A percentile compares a stretch with the other conserved stretches of the same genome.
phyloP scores from a whole-genome alignment of 1,140 invertebrate species.

The Drosophila arawakana region DNA sequence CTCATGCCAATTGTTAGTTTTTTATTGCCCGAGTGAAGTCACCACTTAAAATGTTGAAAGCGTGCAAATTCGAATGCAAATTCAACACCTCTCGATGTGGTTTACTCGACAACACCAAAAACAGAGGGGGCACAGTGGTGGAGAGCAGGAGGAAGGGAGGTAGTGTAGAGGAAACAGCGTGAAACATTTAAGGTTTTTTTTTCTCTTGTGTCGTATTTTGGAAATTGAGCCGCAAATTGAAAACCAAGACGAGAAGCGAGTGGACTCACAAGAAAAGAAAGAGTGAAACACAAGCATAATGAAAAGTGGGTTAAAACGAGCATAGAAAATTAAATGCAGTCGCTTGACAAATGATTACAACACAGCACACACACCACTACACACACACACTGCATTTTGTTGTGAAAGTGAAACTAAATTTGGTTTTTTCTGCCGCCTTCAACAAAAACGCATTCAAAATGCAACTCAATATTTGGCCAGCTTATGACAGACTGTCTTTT shows the following conservation, averaged over 20 bases:
- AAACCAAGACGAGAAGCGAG: slow-evolving; percentile 74
- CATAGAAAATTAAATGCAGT: slow-evolving; percentile 63
- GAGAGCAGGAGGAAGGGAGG: background rate
- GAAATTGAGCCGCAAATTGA: slow-evolving; percentile 76
- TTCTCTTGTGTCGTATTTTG: slow-evolving; percentile 37
- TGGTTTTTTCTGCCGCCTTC: slow-evolving; percentile 17
- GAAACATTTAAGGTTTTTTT: slow-evolving; percentile 58
- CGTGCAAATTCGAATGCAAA: slow-evolving; percentile 81
- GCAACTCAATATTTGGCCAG: slow-evolving; percentile 11
- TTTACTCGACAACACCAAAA: slow-evolving; percentile 50
- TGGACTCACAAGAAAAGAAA: slow-evolving; percentile 7
- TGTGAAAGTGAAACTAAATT: slow-evolving; percentile 72
- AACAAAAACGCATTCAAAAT: slow-evolving; percentile 46
- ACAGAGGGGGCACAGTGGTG: background rate
- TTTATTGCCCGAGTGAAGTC: slow-evolving; percentile 49
- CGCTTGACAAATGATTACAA: slow-evolving; percentile 42
- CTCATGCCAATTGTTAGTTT: slow-evolving; percentile 75
- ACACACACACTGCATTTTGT: slow-evolving; percentile 50
- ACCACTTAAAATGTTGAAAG: slow-evolving; percentile 69
- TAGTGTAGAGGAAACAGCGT: slow-evolving; percentile 16
- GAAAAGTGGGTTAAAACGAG: slow-evolving; percentile 77
- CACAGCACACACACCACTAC: slow-evolving; percentile 20
- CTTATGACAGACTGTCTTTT: background rate
- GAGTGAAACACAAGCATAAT: slow-evolving; percentile 29
- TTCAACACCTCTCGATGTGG: slow-evolving; percentile 72